phyloP scores from a whole-genome alignment of 2,888 invertebrate genomes.

The Oligia fasciuncula region DNA sequence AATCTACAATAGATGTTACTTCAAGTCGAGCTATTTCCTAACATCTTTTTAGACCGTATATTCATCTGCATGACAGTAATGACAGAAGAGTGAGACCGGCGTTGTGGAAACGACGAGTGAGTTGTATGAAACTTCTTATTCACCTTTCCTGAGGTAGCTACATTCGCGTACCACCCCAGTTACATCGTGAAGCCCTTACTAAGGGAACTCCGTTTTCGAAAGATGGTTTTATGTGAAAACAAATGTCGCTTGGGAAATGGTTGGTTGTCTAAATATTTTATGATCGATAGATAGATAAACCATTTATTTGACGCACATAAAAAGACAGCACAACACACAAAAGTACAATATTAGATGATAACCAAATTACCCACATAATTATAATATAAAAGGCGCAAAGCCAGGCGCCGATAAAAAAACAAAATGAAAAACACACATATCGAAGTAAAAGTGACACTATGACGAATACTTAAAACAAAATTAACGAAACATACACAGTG shows the following conservation, averaged over 20 bases:
- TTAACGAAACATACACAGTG: too few species aligned
- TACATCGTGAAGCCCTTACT: conserved; percentile 45
- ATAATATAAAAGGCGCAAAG: too few species aligned
- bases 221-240: neutral
- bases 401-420: too few species aligned
- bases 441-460: too few species aligned
- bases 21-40: conserved; percentile 1
- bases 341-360: too few species aligned
- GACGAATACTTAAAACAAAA: too few species aligned
- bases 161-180: conserved; percentile 39
- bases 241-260: neutral
- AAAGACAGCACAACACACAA: too few species aligned
- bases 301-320: too few species aligned
- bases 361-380: too few species aligned
- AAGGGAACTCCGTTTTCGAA: neutral
- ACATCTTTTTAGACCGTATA: conserved; percentile 39
- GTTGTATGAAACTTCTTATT: conserved; percentile 46
- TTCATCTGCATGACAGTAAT: conserved; percentile 36
- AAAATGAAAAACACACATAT: too few species aligned
- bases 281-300: too few species aligned
- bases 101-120: conserved; percentile 44
- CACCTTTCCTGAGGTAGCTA: conserved; percentile 39
- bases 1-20: conserved; percentile 16
- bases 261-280: neutral
- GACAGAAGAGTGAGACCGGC: conserved; percentile 27